A percentile compares a stretch with the other conserved stretches of the same genome.
phyloP scores from a whole-genome alignment of 2,113 vertebrate species.

The Trematocara marginatum region DNA sequence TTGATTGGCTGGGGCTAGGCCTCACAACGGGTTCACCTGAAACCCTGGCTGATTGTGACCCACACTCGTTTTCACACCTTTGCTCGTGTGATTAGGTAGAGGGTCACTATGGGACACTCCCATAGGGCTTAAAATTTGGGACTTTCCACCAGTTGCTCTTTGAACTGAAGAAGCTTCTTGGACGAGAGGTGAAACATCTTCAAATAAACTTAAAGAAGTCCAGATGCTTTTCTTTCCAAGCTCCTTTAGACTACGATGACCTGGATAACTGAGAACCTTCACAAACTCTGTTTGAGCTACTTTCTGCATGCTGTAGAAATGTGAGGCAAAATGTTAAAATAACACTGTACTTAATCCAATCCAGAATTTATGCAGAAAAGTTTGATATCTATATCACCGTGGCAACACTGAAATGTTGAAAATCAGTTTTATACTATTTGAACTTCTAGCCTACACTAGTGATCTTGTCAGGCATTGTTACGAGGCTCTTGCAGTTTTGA shows the following conservation, averaged over 20 bases:
- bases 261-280: background rate
- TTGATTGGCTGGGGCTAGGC: background rate
- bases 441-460: background rate
- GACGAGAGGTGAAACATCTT: accelerated
- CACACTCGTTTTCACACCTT: background rate
- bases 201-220: background rate
- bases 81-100: background rate
- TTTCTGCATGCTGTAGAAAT: background rate
- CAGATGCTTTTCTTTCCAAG: background rate
- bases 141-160: background rate
- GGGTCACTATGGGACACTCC: background rate
- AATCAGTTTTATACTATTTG: background rate
- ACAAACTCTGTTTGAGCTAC: background rate
- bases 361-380: background rate
- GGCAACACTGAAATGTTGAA: background rate
- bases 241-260: background rate
- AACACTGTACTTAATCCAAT: background rate
- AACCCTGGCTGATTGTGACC: background rate
- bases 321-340: background rate
- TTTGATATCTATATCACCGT: background rate
- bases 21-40: background rate
- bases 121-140: background rate
- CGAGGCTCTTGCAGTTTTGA: background rate
- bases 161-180: background rate
- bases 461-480: background rate